Evolutionary conservation across 2,888 invertebrate genomes (phyloP).

Genomic region (Agonopterix heracliana): DNA sequence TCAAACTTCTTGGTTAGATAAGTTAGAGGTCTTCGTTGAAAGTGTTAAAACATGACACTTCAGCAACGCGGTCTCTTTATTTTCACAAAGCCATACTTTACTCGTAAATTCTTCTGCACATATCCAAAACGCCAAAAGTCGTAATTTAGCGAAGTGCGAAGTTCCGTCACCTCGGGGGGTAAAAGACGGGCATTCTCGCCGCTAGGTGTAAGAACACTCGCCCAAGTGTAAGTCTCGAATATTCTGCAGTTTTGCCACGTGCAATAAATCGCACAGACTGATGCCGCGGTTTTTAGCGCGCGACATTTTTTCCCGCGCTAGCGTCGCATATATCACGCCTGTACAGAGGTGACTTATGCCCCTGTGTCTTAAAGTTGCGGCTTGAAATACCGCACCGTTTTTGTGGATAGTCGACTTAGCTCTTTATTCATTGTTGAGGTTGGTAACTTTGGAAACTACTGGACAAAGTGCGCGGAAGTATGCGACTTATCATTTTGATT

Average conservation of each 20-base stretch:
- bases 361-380: conserved; percentile 25
- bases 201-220: conserved; percentile 61
- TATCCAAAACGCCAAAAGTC: conserved; percentile 17
- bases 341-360: conserved; percentile 22
- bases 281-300: conserved; percentile 64
- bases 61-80: too few relatives aligned
- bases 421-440: conserved; percentile 17
- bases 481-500: background rate
- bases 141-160: conserved; percentile 73
- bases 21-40: too few relatives aligned
- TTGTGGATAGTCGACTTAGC: conserved; percentile 20
- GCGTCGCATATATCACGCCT: conserved; percentile 62
- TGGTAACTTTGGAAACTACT: conserved; percentile 9
- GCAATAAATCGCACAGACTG: conserved; percentile 69
- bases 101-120: too few relatives aligned
- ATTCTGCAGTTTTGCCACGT: conserved; percentile 57
- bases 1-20: too few relatives aligned
- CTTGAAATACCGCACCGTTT: conserved; percentile 37
- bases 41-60: too few relatives aligned
- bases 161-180: conserved; percentile 72
- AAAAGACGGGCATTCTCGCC: conserved; percentile 24
- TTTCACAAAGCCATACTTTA: too few relatives aligned
- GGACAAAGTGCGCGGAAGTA: background rate
- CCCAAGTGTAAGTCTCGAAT: conserved; percentile 50
- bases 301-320: conserved; percentile 76